These are phyloP conservation scores for Pedionomus torquatus DNA, from an alignment of 2,113 vertebrate species.

Conservation along the genomic window DNA sequence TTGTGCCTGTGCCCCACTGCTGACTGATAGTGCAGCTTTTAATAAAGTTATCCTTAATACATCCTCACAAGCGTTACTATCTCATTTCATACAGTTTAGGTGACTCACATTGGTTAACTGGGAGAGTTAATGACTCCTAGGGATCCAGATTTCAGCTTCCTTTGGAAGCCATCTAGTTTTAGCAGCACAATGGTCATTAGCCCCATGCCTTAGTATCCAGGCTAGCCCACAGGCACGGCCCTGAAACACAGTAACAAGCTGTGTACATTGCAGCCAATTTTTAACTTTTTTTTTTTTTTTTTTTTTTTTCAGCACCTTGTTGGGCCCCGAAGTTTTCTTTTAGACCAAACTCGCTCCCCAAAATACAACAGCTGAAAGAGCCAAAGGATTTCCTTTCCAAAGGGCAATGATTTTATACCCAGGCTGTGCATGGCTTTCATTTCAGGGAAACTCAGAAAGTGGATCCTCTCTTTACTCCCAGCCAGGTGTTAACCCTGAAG, in stretches of 20 bases:
- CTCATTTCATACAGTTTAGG: not conserved
- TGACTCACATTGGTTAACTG: not conserved
- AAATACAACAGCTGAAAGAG: not conserved
- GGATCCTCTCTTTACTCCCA: not conserved
- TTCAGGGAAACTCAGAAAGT: not conserved
- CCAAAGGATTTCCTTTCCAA: not conserved
- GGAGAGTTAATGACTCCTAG: not conserved
- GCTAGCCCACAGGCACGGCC: not conserved
- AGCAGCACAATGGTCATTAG: not conserved
- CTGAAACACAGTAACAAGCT: not conserved
- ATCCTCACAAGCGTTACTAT: not conserved
- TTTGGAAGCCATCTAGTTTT: not conserved
- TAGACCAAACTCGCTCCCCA: not conserved
- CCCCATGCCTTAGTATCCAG: not conserved
- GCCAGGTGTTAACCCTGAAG: fast-evolving
- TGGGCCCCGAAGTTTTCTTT: not conserved
- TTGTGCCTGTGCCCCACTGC: not conserved
- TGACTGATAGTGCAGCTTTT: not conserved
- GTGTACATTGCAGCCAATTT: fast-evolving
- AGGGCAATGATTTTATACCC: not conserved
- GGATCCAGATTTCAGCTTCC: not conserved
- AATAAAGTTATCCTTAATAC: not conserved
- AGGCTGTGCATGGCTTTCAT: not conserved
- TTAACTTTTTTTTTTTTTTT: not conserved
- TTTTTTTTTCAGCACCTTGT: not conserved